Evolutionary conservation across 1,140 invertebrate genomes (phyloP).

Genomic region (Dinoponera quadriceps): DNA sequence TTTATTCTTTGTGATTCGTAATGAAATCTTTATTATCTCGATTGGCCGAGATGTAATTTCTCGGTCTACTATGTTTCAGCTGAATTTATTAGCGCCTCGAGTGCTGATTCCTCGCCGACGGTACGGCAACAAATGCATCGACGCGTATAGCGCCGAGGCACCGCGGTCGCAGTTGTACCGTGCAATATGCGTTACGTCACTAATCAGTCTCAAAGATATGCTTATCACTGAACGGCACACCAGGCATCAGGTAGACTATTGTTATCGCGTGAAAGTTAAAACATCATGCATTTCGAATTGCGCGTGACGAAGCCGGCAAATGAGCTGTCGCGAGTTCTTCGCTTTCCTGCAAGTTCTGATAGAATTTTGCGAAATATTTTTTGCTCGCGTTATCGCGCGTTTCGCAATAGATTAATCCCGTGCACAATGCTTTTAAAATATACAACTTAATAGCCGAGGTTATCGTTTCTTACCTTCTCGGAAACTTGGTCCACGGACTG

Average conservation of each 20-base stretch:
- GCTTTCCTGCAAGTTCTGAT: neutral
- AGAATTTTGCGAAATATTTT: neutral
- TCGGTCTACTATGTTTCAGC: neutral
- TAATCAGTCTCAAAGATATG: slow-evolving; percentile 41
- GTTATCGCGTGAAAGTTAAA: slow-evolving; percentile 46
- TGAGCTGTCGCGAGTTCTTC: neutral
- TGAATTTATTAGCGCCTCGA: neutral
- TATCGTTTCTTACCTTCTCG: slow-evolving; percentile 75
- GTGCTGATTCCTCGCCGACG: neutral
- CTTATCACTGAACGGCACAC: slow-evolving; percentile 47
- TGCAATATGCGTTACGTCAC: slow-evolving; percentile 25
- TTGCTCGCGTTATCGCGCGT: neutral
- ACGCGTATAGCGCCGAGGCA: neutral
- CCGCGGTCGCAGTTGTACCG: neutral
- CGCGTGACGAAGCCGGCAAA: neutral
- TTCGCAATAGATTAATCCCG: neutral
- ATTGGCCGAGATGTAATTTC: neutral
- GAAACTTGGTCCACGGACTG: slow-evolving; percentile 70
- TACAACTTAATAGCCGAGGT: neutral
- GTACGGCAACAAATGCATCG: neutral
- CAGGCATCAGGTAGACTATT: slow-evolving; percentile 39
- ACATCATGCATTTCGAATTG: neutral
- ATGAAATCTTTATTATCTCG: neutral
- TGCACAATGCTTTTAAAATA: slow-evolving; percentile 2
- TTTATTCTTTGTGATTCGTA: neutral